Evolutionary conservation across 2,797 vertebrate genomes (phyloP).

Genomic region (Ctenopoma kingsleyae): DNA sequence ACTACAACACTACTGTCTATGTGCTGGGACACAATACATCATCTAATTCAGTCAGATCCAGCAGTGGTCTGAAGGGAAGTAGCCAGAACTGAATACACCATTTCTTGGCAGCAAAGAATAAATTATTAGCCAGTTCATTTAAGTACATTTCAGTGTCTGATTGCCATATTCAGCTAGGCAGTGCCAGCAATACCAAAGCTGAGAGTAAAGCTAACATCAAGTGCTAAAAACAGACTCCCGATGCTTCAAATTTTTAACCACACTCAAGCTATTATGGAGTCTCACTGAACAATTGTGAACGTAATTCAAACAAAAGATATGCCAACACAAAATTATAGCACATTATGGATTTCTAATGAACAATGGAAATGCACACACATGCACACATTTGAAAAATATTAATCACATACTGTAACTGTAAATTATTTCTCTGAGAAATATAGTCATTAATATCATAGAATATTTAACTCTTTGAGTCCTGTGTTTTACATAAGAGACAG

Average conservation of each 20-base stretch:
- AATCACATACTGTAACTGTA: background rate
- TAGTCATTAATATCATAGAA: background rate
- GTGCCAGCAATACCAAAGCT: conserved; percentile 63
- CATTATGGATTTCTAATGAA: background rate
- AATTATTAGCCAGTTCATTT: conserved; percentile 76
- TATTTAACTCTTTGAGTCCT: background rate
- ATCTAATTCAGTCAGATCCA: conserved; percentile 59
- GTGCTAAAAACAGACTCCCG: conserved; percentile 60
- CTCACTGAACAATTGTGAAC: conserved; percentile 5
- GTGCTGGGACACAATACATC: conserved; percentile 54
- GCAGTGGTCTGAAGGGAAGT: conserved; percentile 55
- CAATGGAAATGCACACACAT: background rate
- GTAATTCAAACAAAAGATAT: background rate
- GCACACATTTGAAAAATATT: conserved; percentile 1
- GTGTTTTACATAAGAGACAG: background rate
- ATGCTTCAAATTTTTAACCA: conserved; percentile 56
- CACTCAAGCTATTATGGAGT: conserved; percentile 5
- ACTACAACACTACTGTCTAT: too few species aligned
- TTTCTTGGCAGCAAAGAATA: conserved; percentile 69
- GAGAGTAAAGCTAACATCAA: conserved; percentile 71
- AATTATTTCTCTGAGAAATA: background rate
- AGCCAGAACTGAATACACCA: conserved; percentile 62
- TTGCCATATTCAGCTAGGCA: conserved; percentile 71
- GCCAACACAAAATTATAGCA: background rate
- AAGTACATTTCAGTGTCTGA: conserved; percentile 76